Evolutionary conservation across 2,888 invertebrate species (phyloP), one percentile per base, ranked within the genome.

Genomic region (Endomychus coccineus): DNA sequence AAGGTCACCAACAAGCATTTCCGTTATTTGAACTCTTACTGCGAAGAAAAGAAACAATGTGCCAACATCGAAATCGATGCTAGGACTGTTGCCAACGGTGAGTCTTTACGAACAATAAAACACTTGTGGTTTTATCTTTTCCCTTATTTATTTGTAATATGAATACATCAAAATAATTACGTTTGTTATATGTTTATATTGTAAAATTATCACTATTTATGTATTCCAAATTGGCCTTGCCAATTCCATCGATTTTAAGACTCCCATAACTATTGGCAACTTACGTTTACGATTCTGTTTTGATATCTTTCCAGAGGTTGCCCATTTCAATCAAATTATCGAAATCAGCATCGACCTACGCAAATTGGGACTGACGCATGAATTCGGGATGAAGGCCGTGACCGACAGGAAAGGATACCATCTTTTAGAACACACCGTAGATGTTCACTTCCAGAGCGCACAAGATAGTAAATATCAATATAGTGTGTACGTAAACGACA

Each of bases 41-140:
- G 86, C 58, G 83, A 85, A 48, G 81, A 83, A 57, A 83, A 80
- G 66, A 81, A 82, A 41, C 80, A 84, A 48, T 86, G 86, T 55
- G 81, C 82, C 0, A 78, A 83, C 53, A 71, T 82, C 13, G 83
- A 85, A 51, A 54, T 80, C n/a, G 71, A 76, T 50, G 72, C 77
- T 16, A 78, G 76, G 53, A 58, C 71, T 15, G 67, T 67, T 39
- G 44, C 61, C 4, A 65, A 65, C 32, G 71, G 56, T 54, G 40
- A 50, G 51, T 27, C n/a, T n/a, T n/a, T n/a, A n/a, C n/a, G n/a
- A n/a, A n/a, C n/a, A n/a, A n/a, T n/a, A n/a, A n/a, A n/a, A n/a
- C n/a, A n/a, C n/a, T n/a, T n/a, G n/a, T n/a, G n/a, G n/a, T n/a
- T n/a, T n/a, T n/a, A n/a, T n/a, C n/a, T n/a, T n/a, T n/a, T n/a